phyloP scores from a whole-genome alignment of 2,113 vertebrate species.

The Hydropotes inermis region DNA sequence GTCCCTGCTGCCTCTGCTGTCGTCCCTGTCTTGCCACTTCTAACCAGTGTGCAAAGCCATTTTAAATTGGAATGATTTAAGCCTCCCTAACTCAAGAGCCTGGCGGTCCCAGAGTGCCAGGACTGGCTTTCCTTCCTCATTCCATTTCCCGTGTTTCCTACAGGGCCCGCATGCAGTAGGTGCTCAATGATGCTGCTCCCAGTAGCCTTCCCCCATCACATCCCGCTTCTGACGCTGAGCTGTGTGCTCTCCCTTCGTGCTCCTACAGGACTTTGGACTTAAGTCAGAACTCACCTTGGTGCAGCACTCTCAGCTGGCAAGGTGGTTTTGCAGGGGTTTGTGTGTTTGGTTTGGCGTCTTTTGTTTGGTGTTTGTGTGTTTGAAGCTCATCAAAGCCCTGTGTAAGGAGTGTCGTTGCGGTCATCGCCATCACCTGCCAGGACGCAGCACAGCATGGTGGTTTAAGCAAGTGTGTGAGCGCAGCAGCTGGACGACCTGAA shows the following conservation, averaged over 20 bases:
- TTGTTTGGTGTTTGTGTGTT: not conserved
- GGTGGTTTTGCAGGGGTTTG: not conserved
- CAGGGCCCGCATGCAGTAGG: not conserved
- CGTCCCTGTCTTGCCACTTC: not conserved
- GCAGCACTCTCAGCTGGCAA: not conserved
- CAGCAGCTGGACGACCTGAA: not conserved
- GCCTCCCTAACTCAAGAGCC: not conserved
- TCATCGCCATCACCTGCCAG: not conserved
- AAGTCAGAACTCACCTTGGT: not conserved
- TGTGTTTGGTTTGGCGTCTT: not conserved
- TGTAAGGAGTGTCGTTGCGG: not conserved
- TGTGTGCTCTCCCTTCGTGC: not conserved
- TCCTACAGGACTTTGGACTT: not conserved
- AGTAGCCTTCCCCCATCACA: not conserved
- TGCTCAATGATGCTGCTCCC: not conserved
- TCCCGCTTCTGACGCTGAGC: not conserved
- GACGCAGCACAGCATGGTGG: not conserved
- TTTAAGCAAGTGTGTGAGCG: not conserved
- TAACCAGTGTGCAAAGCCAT: not conserved
- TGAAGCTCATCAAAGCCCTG: not conserved
- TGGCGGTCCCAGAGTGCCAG: not conserved
- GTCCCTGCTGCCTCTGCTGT: not conserved
- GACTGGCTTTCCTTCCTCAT: not conserved
- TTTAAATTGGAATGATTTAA: not conserved
- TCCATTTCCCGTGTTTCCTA: not conserved